Evolutionary conservation across 2,797 vertebrate genomes (phyloP), one percentile per base, ranked within the genome.

Genomic region (Agapornis canus): DNA sequence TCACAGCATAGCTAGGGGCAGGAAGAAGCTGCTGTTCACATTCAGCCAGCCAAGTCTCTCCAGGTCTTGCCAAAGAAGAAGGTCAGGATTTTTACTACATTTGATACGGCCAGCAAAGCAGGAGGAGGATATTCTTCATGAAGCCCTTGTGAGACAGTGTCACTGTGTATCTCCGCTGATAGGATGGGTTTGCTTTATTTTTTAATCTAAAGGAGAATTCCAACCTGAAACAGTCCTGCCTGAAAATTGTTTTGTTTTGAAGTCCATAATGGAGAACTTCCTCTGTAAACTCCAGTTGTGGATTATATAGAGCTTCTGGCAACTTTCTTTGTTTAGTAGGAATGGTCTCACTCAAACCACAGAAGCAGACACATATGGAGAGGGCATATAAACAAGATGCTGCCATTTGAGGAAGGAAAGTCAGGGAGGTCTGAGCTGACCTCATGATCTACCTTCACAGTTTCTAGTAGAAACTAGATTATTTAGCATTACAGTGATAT

Each of bases 11-110:
- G n/a, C 31, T 42, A 83, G 72, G 69, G 56, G 54, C 26, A 85
- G 76, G 35, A 71, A 43, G 80, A 76, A 82, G 76, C 56, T 81
- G 29, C 69, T 71, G 85, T 77, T 92, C 60, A 40, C 32, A 7
- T 68, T 69, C 42, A 86, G 61, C 39, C 92, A 61, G 66, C 56
- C 81, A 94, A 76, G 48, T 18, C 31, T 75, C 76, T 72, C 49
- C 54, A 69, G n/a, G 59, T 48, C 70, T 79, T 92, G 81, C 86
- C 87, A 92, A 94, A 90, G 86, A 69, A 22, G 43, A 37, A 63
- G 66, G 72, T 92, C 85, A 83, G 77, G 72, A 43, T 29, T 61
- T 35, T 78, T 43, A n/a, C 23, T 82, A 29, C 20, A 3, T 49
- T 64, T 31, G 40, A 49, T 87, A n/a, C 35, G 17, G 29, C 43